Evolutionary conservation across 2,888 invertebrate species (phyloP), one percentile per base, ranked within the genome.

Genomic region (Drosophila greeni): DNA sequence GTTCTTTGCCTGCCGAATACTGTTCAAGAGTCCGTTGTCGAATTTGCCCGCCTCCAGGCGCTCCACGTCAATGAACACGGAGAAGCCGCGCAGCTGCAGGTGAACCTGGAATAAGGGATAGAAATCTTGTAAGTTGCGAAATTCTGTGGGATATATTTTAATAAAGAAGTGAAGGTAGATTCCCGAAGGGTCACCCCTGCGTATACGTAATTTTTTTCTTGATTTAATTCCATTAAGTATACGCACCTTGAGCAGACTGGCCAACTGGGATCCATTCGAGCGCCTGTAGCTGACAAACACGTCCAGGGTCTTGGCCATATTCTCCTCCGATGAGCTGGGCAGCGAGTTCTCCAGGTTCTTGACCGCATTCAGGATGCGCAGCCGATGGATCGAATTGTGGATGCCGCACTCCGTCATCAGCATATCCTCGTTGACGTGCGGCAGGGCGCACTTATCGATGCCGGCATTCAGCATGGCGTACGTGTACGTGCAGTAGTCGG

Each of bases 31-130:
- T 87, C 98, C 98, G 87, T 98, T 98, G 89, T 99, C 99, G 89
- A 99, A 99, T 90, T 99, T 99, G 40, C 99, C 99, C 26, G 99
- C 99, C 89, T 98, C 97, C 68, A 99, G 90, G 78, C 98, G 91
- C 89, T 99, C 99, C 59, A 99, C 99, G 86, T 99, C 99, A 75
- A 99, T 97, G 89, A 99, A 99, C 26, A 98, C 98, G 26, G 96
- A 94, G 89, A 97, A 99, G 1, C 98, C 98, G 83, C 98, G 91
- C 66, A 99, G 90, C 89, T 99, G 97, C 51, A 99, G 91, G 86
- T 99, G 98, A 34, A 99, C 99, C 88, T 42, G 0, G 3, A 14
- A 6, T 2, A 2, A 5, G 12, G 2, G 11, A 37, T n/a, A 2
- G 18, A 24, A 45, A 23, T 36, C 40, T n/a, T 5, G 7, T 36